Evolutionary conservation across 64 coral and sea anemone genomes (phyloP), one percentile per base, ranked within the genome.

Genomic region (Stichodactyla helianthus): DNA sequence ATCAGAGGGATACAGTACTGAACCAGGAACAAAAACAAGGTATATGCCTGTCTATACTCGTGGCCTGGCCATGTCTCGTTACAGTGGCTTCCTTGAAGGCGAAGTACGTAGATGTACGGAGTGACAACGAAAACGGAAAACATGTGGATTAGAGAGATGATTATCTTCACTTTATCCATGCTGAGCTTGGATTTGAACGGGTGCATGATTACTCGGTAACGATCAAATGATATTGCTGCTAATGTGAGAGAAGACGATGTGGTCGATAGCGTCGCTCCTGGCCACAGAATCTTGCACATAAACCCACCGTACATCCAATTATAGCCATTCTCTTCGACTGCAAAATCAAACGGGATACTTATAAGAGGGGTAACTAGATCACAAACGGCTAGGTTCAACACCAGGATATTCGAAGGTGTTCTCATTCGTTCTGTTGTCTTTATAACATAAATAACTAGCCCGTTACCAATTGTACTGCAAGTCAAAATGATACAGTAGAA

Each of bases 131-230:
- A 26, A 6, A 86, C 17, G 25, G 83, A 62, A 35, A 86, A 51
- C 5, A 82, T 23, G 54, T 91, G 89, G 10, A 85, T 91, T 2
- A 86, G 14, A 51, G 27, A 71, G 35, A 91, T 91, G 2, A 58
- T 79, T 5, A 61, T 79, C 77, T 91, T 91, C 11, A 91, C 58
- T 26, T 91, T 65, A 26, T 26, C 61, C 16, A 84, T 77, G 35
- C 65, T 91, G 0, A 91, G 52, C 14, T 84, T 85, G 14, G 83
- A 84, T 25, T 67, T 91, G n/a, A 91, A 91, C 15, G 89, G 89
- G 22, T 91, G 89, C 89, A 91, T 91, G 2, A 91, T 91, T 8
- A 91, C 89, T 55, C 89, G 51, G 55, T 91, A 91, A 14, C 89
- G 89, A 86, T 91, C 89, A 25, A 91, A 27, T 1, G 89, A 91